Conservation (phyloP, 2,888 invertebrate species). For the Marasmarcha lunaedactyla region DNA sequence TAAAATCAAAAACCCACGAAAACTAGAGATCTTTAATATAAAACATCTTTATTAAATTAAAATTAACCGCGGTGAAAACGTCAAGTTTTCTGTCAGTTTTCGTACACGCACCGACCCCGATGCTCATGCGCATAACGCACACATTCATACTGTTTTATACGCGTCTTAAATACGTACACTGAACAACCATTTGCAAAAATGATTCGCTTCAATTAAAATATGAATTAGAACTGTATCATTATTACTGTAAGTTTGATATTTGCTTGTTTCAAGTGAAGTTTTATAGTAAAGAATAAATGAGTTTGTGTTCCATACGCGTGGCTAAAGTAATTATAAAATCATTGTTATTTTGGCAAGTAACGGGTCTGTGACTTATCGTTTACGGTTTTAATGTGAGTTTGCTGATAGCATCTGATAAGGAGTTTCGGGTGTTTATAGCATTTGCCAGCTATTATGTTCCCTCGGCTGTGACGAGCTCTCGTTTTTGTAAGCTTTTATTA, state of each 20-base stretch:
- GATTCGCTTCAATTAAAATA: neutral
- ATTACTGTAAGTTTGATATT: neutral
- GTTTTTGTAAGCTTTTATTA: no score
- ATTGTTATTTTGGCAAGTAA: neutral
- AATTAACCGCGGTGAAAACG: neutral
- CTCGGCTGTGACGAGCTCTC: no score
- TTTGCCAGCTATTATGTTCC: no score
- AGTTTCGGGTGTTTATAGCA: no score
- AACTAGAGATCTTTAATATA: no score
- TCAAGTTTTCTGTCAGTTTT: constrained; percentile 2
- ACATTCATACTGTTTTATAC: constrained; percentile 2
- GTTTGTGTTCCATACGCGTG: neutral
- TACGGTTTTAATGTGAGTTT: neutral
- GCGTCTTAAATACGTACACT: neutral
- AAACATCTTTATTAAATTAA: no score
- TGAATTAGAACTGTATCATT: neutral
- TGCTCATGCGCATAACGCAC: constrained; percentile 25
- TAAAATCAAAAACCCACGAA: no score
- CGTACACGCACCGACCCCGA: constrained; percentile 21
- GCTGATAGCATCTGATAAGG: no score
- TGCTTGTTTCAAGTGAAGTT: no score
- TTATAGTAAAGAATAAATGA: neutral
- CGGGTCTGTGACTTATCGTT: neutral
- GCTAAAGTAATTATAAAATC: neutral
- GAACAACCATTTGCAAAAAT: constrained; percentile 8